phyloP scores from a whole-genome alignment of 23 tunicate species.

The Corella eumyota region DNA sequence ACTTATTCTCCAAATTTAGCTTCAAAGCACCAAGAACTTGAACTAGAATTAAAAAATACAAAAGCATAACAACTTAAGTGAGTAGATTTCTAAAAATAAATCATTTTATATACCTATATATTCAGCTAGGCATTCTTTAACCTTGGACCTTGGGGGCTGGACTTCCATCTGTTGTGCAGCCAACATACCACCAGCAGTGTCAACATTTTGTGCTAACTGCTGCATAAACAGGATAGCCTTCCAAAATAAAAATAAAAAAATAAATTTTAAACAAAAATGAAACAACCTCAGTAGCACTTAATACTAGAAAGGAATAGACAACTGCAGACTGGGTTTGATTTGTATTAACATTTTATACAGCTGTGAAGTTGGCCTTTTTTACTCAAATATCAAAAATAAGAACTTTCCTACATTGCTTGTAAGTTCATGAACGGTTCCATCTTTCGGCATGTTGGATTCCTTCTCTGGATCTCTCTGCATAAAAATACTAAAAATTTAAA shows the following conservation, averaged over 20 bases:
- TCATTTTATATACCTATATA: conserved; percentile 43
- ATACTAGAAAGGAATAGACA: no score
- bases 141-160: conserved; percentile 11
- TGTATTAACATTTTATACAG: not conserved
- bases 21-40: conserved; percentile 75
- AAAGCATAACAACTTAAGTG: not conserved
- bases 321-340: no score
- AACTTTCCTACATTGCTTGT: conserved; percentile 83
- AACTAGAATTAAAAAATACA: conserved; percentile 5
- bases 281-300: not conserved
- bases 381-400: no score
- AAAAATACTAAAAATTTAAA: not conserved
- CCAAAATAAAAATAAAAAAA: not conserved
- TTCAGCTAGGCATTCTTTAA: conserved; percentile 25
- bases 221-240: conserved; percentile 89
- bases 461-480: conserved; percentile 70
- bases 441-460: conserved; percentile 95
- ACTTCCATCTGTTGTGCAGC: conserved; percentile 67
- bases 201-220: conserved; percentile 67
- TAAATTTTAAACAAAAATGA: not conserved
- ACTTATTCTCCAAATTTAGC: conserved; percentile 75
- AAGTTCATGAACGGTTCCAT: conserved; percentile 97
- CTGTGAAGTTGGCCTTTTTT: no score
- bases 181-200: conserved; percentile 86
- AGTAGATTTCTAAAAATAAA: no score